Base-by-base conservation (phyloP, 2,888 invertebrate genomes). In the Cistogaster globosa region DNA sequence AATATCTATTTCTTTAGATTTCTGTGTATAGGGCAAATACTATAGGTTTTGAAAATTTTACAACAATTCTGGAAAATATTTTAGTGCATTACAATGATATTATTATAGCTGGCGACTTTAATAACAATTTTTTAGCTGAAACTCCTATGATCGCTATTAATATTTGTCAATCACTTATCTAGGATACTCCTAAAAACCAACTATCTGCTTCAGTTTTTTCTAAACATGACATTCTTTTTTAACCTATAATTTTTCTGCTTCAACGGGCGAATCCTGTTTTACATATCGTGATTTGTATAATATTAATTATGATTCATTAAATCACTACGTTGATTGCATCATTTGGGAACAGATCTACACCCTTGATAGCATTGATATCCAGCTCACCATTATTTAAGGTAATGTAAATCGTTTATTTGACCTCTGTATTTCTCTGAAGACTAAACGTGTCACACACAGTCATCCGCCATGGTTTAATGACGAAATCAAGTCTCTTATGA, bases 31-130 rank as follows among this genome's bases (percentile, higher is more conserved):
- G 65, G 14, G 16, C 65, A 0, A n/a, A 48, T 16, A 8, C 22
- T 11, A 22, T 63, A n/a, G 16, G 22, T 16, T 38, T 63, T n/a
- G 11, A 42, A 1, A 12, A 14, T 14, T 45, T 45, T 4, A 14
- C 26, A 26, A 26, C 26, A 12, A 12, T 22, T 22, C 3, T 63
- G 4, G 63, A 63, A 26, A 16, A 42, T 18, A 2, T 63, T 14
- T 32, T 32, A 14, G 16, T 32, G 14, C 32, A 26, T n/a, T 58
- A 58, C 8, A 16, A n/a, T 32, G 58, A 58, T 9, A 63, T 45
- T 48, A 26, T 42, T 3, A 45, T 63, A 3, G 11, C 20, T 26
- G 48, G 63, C n/a, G 63, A 63, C 20, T 63, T 63, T 26, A 63
- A 63, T 26, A 63, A 63, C 26, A 63, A 63, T 11, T n/a, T 48